A percentile compares a stretch with the other conserved stretches of the same genome.
These are phyloP conservation scores for Aphelinus certus DNA, from an alignment of 1,140 invertebrate genomes.

Conservation along the genomic window DNA sequence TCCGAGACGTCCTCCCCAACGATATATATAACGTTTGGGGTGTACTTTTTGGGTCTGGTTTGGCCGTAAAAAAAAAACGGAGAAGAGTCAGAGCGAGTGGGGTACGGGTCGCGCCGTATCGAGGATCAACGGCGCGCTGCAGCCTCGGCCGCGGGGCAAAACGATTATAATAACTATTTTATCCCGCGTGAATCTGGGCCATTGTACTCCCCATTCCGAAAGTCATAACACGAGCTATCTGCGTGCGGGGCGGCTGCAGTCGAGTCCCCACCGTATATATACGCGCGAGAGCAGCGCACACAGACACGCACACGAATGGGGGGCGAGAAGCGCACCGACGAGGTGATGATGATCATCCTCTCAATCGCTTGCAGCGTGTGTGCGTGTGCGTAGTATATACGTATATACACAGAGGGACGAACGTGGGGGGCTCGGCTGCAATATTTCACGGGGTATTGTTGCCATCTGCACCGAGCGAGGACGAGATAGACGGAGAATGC, in stretches of 20 bases:
- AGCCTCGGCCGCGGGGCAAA: slow-evolving; percentile 45
- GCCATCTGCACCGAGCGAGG: slow-evolving; percentile 61
- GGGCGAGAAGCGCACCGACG: background rate
- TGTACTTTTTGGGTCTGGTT: too few relatives aligned
- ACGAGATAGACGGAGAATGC: background rate
- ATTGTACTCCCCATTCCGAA: slow-evolving; percentile 66
- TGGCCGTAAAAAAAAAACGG: too few relatives aligned
- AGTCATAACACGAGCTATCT: slow-evolving; percentile 64
- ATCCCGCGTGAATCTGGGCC: slow-evolving; percentile 65
- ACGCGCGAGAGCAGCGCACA: slow-evolving; percentile 1
- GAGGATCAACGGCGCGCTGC: too few relatives aligned
- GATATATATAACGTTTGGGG: too few relatives aligned
- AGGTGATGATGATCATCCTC: slow-evolving; percentile 9
- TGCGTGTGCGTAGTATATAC: slow-evolving; percentile 34
- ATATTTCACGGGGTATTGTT: slow-evolving; percentile 67
- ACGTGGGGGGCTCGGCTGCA: slow-evolving; percentile 47
- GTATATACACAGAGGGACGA: slow-evolving; percentile 6
- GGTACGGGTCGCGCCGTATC: too few relatives aligned
- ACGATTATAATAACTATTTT: slow-evolving; percentile 68
- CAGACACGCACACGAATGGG: slow-evolving; percentile 2
- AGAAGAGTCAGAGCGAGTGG: background rate
- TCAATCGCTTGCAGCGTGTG: slow-evolving; percentile 15
- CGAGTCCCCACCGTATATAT: too few relatives aligned
- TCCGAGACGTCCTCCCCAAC: too few relatives aligned
- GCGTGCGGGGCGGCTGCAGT: slow-evolving; percentile 45